Base-by-base conservation (phyloP, 2,797 vertebrate species). In the Craterocephalus amniculus region DNA sequence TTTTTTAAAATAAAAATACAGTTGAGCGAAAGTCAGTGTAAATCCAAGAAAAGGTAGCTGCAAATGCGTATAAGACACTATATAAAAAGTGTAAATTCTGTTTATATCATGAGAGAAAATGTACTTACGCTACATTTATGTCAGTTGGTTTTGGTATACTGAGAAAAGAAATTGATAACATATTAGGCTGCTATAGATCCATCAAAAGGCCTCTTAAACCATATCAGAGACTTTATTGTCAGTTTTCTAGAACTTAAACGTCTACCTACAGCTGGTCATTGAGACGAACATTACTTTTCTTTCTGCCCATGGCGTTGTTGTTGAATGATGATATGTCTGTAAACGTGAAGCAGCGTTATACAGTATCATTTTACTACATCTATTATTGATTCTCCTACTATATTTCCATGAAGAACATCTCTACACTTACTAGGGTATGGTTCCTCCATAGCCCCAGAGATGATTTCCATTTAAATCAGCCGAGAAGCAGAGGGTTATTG, bases 181-280 rank as follows among this genome's bases (percentile, higher is more conserved):
- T 57, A 27, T 61, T 8, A 40, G n/a, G n/a, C n/a, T n/a, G n/a
- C 67, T 60, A 7, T 56, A 20, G 18, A 14, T 36, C 59, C 54
- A 55, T 24, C 4, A 38, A 0, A 59, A 26, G 10, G 13, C 12
- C 6, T 27, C 32, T n/a, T 20, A 16, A 12, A 1, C 0, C 3
- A 49, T 12, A 56, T 68, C 3, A 55, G 32, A 22, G 3, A 36
- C 52, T 40, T 43, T 36, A 22, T 22, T 7, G 1, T 27, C 45
- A 56, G 7, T 35, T 70, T 22, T 36, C 13, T 26, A n/a, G 3
- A 58, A 56, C 55, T 48, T 38, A 4, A 61, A 22, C 26, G 7
- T 5, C 4, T 71, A 93, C 93, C 86, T 88, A 95, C 91, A 95
- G 72, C 59, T 96, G 92, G 70, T 96, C 93, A 59, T 94, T 96